Base-by-base conservation (phyloP, 2,888 invertebrate genomes). In the Drosophila gaucha region DNA sequence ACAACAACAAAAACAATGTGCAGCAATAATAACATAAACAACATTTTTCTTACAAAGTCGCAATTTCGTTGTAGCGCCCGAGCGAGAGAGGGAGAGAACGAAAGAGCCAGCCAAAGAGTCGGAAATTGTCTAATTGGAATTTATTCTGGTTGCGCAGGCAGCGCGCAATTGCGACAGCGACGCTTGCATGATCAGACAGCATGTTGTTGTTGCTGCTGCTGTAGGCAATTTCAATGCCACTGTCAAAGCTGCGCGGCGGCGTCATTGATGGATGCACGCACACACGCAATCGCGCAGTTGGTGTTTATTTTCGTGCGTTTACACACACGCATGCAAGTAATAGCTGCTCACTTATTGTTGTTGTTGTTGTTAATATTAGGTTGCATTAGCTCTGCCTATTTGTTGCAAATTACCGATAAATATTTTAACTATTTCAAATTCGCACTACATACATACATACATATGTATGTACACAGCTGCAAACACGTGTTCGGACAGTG, bases 181-280 rank as follows among this genome's bases (percentile, higher is more conserved):
- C 39, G 66, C 52, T 41, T 44, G 50, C 57, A 67, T 36, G 62
- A 70, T 78, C 64, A 36, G 38, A 39, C 44, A 51, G 22, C 16
- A 28, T 49, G 35, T 33, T 39, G 57, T 41, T 58, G 26, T 41
- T 66, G 44, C 16, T 36, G 38, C 18, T 26, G 47, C 50, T 38
- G 35, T 36, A 16, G 28, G 43, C 46, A 63, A 62, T 86, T 79
- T 86, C 86, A 80, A 84, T 86, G 80, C 84, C 86, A 86, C 54
- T 80, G 80, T 65, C 80, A 86, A 64, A 70, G 84, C 55, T 67
- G 43, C 30, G 38, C 28, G 22, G 47, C 71, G 58, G 55, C 57
- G 66, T 65, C 67, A 65, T 68, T 66, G 72, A 68, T 79, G 67
- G 60, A 56, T 52, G 16, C 54, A 46, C 56, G 39, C 16, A 28